Percentiles rank a stretch among this genome's conserved stretches.
These are phyloP conservation scores for Mycetomoellerius zeteki DNA, from an alignment of 1,140 invertebrate genomes.

Conservation along the genomic window DNA sequence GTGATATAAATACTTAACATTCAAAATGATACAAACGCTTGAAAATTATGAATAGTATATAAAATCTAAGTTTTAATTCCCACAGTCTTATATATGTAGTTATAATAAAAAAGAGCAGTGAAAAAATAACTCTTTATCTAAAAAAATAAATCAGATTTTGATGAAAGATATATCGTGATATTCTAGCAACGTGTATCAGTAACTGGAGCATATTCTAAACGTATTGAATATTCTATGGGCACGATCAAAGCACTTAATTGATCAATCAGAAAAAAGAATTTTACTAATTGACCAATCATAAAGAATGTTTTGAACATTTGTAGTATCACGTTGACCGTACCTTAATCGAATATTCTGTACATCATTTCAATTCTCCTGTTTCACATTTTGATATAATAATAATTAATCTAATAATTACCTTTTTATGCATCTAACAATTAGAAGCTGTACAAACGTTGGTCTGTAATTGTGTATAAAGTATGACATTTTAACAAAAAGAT, in stretches of 20 bases:
- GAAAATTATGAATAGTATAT: slow-evolving; percentile 38
- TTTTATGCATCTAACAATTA: slow-evolving; percentile 16
- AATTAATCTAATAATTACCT: neutral
- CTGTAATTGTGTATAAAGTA: slow-evolving; percentile 38
- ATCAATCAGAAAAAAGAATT: no score
- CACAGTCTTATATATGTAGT: slow-evolving; percentile 33
- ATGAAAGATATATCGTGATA: slow-evolving; percentile 47
- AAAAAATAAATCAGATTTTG: slow-evolving; percentile 5
- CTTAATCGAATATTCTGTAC: slow-evolving; percentile 28
- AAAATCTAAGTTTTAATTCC: slow-evolving; percentile 40
- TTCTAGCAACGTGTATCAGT: slow-evolving; percentile 50
- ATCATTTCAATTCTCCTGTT: slow-evolving; percentile 19
- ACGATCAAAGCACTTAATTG: no score
- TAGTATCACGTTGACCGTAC: no score
- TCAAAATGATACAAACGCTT: neutral
- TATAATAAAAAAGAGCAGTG: slow-evolving; percentile 55
- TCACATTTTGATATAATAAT: neutral
- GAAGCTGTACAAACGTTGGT: slow-evolving; percentile 44
- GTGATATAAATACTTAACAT: slow-evolving; percentile 47
- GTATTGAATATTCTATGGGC: slow-evolving; percentile 14
- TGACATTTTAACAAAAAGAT: slow-evolving; percentile 4
- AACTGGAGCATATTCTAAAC: slow-evolving; percentile 35
- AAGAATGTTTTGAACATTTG: no score
- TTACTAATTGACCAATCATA: no score
- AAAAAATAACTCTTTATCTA: slow-evolving; percentile 21